Percentiles rank a stretch among this genome's conserved stretches.
Conservation (phyloP, 2,797 vertebrate species). For the Phalloptychus januarius region DNA sequence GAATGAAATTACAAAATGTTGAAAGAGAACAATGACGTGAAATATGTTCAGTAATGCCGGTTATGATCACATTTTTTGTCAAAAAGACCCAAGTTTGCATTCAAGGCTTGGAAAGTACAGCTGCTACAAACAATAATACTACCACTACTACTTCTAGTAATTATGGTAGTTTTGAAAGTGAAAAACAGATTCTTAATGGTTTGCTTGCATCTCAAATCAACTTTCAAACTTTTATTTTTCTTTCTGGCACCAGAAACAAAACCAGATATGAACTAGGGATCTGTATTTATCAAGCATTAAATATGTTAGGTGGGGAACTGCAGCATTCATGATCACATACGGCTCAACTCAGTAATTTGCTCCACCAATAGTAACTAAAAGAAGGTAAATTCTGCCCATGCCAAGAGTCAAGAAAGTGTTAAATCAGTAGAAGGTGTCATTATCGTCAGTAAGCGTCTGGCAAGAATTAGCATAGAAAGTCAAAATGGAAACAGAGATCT, state of each 20-base stretch:
- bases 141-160: neutral
- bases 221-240: neutral
- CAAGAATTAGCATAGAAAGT: neutral
- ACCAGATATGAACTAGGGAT: neutral
- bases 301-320: neutral
- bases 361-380: neutral
- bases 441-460: neutral
- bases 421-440: neutral
- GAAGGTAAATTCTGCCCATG: neutral
- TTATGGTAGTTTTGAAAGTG: neutral
- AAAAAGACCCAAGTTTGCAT: neutral
- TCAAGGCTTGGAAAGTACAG: neutral
- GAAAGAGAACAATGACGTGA: neutral
- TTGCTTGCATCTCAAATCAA: neutral
- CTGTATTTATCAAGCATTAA: neutral
- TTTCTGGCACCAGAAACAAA: neutral
- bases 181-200: neutral
- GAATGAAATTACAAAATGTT: neutral
- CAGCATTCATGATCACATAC: neutral
- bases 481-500: neutral
- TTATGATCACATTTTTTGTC: neutral
- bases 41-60: neutral
- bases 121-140: neutral
- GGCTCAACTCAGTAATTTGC: neutral
- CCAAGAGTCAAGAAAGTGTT: neutral